phyloP scores from a whole-genome alignment of 2,797 vertebrate genomes.

The Molossus molossus region DNA sequence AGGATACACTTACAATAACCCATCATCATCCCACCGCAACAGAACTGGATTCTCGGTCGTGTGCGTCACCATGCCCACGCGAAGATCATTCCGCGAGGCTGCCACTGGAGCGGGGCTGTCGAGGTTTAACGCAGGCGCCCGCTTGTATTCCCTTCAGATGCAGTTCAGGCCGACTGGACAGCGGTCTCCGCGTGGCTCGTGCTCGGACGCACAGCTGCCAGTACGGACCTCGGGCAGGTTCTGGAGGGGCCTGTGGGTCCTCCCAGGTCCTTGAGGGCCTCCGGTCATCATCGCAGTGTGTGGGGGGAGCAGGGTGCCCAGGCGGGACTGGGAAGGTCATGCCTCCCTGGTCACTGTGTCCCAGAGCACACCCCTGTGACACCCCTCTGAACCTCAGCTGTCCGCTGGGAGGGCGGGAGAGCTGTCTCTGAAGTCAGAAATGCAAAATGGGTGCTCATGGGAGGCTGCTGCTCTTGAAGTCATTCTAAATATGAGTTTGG shows the following conservation, averaged over 20 bases:
- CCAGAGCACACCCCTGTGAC: not conserved
- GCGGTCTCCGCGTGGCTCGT: not conserved
- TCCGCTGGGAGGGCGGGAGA: not conserved
- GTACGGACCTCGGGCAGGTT: not conserved
- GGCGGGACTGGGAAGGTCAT: not conserved
- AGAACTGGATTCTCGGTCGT: not conserved
- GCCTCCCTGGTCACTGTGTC: not conserved
- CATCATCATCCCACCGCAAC: not conserved
- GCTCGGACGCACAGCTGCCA: accelerated
- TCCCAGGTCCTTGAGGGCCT: not conserved
- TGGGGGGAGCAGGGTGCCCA: not conserved
- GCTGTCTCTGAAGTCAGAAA: not conserved
- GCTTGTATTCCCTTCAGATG: not conserved
- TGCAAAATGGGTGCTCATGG: not conserved
- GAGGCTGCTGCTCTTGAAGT: not conserved
- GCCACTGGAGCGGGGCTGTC: not conserved
- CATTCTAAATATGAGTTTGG: not conserved
- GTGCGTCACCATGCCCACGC: not conserved
- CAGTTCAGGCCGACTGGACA: not conserved
- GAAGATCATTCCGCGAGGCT: not conserved
- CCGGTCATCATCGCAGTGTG: accelerated
- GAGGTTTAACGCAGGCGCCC: not conserved
- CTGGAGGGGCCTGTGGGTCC: not conserved
- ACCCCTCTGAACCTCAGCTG: not conserved
- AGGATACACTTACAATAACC: not conserved